Evolutionary conservation across 2,888 invertebrate species (phyloP).

Genomic region (Nemotelus nigrinus): DNA sequence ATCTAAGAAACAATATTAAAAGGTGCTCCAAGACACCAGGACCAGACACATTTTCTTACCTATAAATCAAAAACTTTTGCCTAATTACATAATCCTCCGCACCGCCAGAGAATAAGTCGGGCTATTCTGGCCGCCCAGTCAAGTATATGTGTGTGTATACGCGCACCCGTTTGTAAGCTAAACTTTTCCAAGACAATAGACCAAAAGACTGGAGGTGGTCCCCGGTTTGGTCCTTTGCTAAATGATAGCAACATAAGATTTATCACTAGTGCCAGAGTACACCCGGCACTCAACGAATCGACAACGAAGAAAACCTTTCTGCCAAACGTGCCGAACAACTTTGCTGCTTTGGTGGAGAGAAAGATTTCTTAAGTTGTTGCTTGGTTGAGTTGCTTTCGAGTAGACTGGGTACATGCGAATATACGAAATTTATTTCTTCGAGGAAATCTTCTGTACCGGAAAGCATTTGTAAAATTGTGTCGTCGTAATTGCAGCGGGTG

Average conservation of each 20-base stretch:
- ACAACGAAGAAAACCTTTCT: not conserved
- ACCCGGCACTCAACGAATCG: not conserved
- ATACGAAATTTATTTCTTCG: not conserved
- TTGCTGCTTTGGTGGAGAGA: not conserved
- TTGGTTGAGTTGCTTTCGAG: constrained; percentile 28
- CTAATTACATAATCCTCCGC: constrained; percentile 51
- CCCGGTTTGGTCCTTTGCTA: constrained; percentile 14
- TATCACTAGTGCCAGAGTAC: constrained; percentile 17
- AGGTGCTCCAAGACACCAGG: constrained; percentile 36
- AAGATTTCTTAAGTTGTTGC: constrained; percentile 40
- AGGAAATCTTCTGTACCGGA: constrained; percentile 48
- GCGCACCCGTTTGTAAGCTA: not conserved
- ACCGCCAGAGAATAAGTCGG: constrained; percentile 25
- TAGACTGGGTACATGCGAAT: too few species aligned
- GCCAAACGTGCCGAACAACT: not conserved
- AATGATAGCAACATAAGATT: constrained; percentile 33
- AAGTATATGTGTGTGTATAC: too few species aligned
- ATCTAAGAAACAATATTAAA: not conserved
- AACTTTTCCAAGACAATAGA: constrained; percentile 44
- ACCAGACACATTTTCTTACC: constrained; percentile 47
- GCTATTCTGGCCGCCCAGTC: too few species aligned
- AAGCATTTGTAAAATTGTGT: constrained; percentile 52
- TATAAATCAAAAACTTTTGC: constrained; percentile 52
- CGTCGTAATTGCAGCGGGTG: constrained; percentile 48
- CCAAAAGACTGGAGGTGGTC: constrained; percentile 7